These are phyloP conservation scores for Danaus chrysippus DNA, from an alignment of 2,888 invertebrate genomes.

Conservation along the genomic window DNA sequence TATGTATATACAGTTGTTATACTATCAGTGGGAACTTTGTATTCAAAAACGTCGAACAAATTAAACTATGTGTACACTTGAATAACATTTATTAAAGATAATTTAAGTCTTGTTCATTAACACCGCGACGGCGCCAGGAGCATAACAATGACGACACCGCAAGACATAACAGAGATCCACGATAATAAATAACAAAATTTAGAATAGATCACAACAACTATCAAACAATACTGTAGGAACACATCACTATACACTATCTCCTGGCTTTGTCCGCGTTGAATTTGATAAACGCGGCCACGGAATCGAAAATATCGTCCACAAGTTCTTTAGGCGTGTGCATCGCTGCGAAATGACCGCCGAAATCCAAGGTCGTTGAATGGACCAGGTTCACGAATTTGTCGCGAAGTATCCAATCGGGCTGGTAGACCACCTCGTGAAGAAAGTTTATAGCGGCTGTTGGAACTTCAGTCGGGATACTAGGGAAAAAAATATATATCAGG, in stretches of 20 bases:
- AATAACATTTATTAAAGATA: background rate
- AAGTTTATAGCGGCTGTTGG: conserved; percentile 88
- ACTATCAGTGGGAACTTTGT: too few species aligned
- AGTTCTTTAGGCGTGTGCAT: conserved; percentile 86
- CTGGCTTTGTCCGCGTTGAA: conserved; percentile 37
- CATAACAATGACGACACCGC: background rate
- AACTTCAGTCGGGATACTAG: conserved; percentile 82
- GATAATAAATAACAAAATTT: background rate
- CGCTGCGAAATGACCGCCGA: conserved; percentile 93
- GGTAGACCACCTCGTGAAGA: conserved; percentile 82
- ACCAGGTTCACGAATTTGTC: conserved; percentile 83
- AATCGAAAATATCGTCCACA: conserved; percentile 78
- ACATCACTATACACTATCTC: background rate
- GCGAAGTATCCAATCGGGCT: conserved; percentile 80
- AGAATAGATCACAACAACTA: background rate
- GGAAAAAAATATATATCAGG: conserved; percentile 35
- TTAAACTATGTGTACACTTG: too few species aligned
- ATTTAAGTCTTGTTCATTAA: background rate
- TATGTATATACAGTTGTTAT: too few species aligned
- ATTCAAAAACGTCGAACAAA: too few species aligned
- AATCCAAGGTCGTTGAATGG: conserved; percentile 80
- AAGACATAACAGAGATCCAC: background rate
- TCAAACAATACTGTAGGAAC: background rate
- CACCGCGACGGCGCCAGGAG: background rate
- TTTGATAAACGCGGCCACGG: conserved; percentile 48